Evolutionary conservation across 2,888 invertebrate species (phyloP).

Genomic region (Elgonia sp.): DNA sequence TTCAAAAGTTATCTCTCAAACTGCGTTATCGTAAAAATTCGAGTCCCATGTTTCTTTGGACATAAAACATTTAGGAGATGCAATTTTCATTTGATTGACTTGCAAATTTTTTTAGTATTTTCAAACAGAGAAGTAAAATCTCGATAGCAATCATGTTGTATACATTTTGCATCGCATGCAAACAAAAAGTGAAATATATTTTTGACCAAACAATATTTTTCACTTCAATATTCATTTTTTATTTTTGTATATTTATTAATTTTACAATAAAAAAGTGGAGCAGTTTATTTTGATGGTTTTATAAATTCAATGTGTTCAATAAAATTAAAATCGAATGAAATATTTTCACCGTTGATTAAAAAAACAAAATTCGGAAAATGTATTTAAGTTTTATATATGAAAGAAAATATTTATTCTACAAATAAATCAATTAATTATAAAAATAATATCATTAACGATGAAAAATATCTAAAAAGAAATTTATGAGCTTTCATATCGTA

Average conservation of each 20-base stretch:
- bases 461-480: background rate
- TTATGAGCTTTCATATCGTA: background rate
- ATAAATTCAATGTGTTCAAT: no score
- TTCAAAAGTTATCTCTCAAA: conserved; percentile 22
- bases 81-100: conserved; percentile 39
- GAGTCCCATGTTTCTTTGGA: conserved; percentile 15
- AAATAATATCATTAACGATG: no score
- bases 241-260: background rate
- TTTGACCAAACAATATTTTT: conserved; percentile 19
- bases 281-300: no score
- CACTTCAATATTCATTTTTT: conserved; percentile 17
- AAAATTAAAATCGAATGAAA: no score
- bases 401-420: no score
- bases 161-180: conserved; percentile 11
- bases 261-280: background rate
- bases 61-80: conserved; percentile 22
- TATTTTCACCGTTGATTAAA: no score
- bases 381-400: no score
- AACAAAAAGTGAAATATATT: conserved; percentile 19
- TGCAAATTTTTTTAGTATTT: conserved; percentile 39
- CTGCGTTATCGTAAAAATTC: conserved; percentile 1
- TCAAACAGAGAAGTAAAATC: conserved; percentile 25
- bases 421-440: no score
- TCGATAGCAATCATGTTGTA: conserved; percentile 30
- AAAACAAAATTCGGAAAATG: no score